Base-by-base conservation (phyloP, 2,113 vertebrate genomes). In the Poicephalus gulielmi region DNA sequence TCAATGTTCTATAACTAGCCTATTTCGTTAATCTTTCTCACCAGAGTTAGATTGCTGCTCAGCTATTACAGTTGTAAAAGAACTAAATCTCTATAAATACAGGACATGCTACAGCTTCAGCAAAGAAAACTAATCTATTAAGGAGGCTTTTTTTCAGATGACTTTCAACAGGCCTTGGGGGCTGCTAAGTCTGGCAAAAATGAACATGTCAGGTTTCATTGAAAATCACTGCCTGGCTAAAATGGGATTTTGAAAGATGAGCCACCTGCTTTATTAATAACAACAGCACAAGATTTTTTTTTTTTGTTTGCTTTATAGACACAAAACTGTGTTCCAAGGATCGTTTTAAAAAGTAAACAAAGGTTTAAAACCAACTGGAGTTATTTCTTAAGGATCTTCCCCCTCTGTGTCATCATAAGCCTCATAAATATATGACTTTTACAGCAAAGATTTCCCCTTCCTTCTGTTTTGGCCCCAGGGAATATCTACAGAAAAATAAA, bases 201-300 rank as follows among this genome's bases (percentile, higher is more conserved):
- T 77, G 93, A 97, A 92, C 80, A 96, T 79, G 97, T 95, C 95
- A 97, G 78, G 37, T 96, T 97, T 97, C 93, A 97, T 63, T 96
- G 94, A 93, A 95, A 98, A 97, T 96, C 95, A 94, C 75, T 96
- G 86, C 90, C 80, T 83, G 57, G 93, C 83, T 97, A 88, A 97
- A 98, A 97, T 93, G 85, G 70, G 91, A 94, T 94, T 97, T 94
- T 97, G 94, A 97, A 96, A 95, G 95, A 98, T 91, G 78, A 95
- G 79, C 77, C 83, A 86, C 93, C 84, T 95, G 82, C 86, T 95
- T 97, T 96, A 96, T 95, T 96, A 97, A 95, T 73, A 97, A 95
- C 71, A 95, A 84, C 68, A 97, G 84, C 75, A 87, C 49, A 88
- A 92, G 64, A 18, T n/a, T 66, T 74, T 93, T 79, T 94, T 37